Base-by-base conservation (phyloP, 2,113 vertebrate genomes). In the Syrmaticus mikado region DNA sequence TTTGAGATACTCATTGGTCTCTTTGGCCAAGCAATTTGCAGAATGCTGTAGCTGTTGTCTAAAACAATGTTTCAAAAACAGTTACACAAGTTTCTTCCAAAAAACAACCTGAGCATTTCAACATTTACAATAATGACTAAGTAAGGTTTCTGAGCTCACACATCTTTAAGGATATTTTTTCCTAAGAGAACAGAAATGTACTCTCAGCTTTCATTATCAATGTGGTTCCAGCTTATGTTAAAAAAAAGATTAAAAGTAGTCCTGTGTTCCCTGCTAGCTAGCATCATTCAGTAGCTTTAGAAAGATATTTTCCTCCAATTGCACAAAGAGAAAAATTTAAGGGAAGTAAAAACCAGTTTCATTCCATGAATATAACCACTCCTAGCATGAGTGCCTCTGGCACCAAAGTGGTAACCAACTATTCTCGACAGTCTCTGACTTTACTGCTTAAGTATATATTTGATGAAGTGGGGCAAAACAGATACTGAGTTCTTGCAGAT, bases 1-100 rank as follows among this genome's bases (percentile, higher is more conserved):
- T 88, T 99, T 99, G 7, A 99, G 97, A 84, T 98, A 98, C 75
- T 98, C 99, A 94, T 99, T 99, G 85, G 99, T 99, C 95, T 99
- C 99, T 97, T 99, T 99, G 82, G 99, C 99, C 12, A 99, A 97
- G 53, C 98, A 92, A 96, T 99, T 99, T 87, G 99, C 99, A 61
- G 98, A 98, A 92, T 99, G 98, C 62, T 99, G 99, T 61, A 99
- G 97, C 96, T 99, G 98, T 87, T 99, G 99, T 91, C 99, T 99
- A 92, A 90, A 96, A 96, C 8, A 96, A 14, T 71, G 68, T 8
- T 62, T 36, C 74, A 58, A 71, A 62, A 82, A 73, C 15, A 78
- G 43, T 82, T 60, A 84, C 57, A 80, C 38, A 46, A 62, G 8
- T 61, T 40, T n/a, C 27, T 58, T 41, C 15, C 64, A 25, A 61